Evolutionary conservation across 2,888 invertebrate genomes (phyloP), one percentile per base, ranked within the genome.

Genomic region (Caenorhabditis sulstoni): DNA sequence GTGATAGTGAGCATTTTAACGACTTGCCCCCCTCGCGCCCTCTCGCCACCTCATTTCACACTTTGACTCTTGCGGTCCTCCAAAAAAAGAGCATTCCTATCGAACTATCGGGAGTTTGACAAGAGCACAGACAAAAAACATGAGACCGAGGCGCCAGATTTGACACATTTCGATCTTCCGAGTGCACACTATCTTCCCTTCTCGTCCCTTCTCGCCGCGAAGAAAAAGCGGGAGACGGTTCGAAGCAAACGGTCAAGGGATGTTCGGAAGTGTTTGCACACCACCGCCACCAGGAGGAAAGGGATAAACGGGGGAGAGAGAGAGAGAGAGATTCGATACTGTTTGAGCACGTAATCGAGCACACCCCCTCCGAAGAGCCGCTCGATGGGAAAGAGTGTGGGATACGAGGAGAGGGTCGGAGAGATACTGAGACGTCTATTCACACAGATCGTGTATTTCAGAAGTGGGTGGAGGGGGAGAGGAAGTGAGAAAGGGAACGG

Each of bases 311-410:
- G 29, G 29, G 7, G 29, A 7, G 7, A 29, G 29, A 7, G 29
- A 7, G 7, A 7, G 29, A 3, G 29, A 7, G 29, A 29, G 20
- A 20, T 37, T 39, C 55, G 67, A 71, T 71, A 64, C 62, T 71
- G 23, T 71, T 71, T 71, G 71, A 71, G 62, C 71, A 71, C 71
- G 71, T 71, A 71, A 71, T 71, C 71, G 62, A 71, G 67, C 57
- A 57, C 44, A 23, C 53, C 16, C 41, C 12, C 12, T 41, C 41
- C 29, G 4, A 3, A 29, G 29, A 29, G 61, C 0, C 59, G 57
- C 45, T 8, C 3, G 44, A 12, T n/a, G n/a, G n/a, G n/a, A 29
- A 49, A 71, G 71, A 64, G 53, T 7, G 11, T 0, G 14, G 16
- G 53, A 47, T 22, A 41, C n/a, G 37, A 22, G 20, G 64, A 23